Evolutionary conservation across 2,113 vertebrate species (phyloP).

Genomic region (Cebidichthys violaceus): DNA sequence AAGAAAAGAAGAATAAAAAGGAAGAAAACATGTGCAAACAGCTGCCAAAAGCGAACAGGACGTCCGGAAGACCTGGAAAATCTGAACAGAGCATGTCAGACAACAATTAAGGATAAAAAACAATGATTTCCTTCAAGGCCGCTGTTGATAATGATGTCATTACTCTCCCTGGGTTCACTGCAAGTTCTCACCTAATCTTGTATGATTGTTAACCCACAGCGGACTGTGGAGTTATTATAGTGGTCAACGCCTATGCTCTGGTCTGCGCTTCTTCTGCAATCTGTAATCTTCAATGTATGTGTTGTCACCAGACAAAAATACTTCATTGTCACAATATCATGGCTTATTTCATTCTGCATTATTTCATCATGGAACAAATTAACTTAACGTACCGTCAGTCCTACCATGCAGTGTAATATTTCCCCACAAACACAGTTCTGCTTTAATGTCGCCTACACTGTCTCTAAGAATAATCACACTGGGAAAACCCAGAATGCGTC

Average conservation of each 20-base stretch:
- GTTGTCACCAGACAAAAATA: constrained; percentile 10
- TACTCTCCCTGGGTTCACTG: constrained; percentile 50
- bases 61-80: too few species aligned
- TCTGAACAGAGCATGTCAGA: too few species aligned
- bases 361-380: constrained; percentile 44
- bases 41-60: too few species aligned
- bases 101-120: background rate
- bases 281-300: constrained; percentile 8
- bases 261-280: constrained; percentile 1
- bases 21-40: too few species aligned
- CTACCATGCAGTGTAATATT: constrained; percentile 12
- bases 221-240: constrained; percentile 35
- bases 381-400: background rate
- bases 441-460: constrained; percentile 21
- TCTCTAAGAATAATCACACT: constrained; percentile 32
- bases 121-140: constrained; percentile 33
- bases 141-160: constrained; percentile 63
- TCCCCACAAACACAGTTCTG: constrained; percentile 16
- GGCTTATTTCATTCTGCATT: background rate
- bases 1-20: too few species aligned
- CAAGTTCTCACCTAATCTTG: constrained; percentile 46
- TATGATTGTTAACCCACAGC: constrained; percentile 44
- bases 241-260: constrained; percentile 17
- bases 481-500: constrained; percentile 26
- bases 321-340: constrained; percentile 17